Evolutionary conservation across 2,888 invertebrate species (phyloP).

Genomic region (Agrochola macilenta): DNA sequence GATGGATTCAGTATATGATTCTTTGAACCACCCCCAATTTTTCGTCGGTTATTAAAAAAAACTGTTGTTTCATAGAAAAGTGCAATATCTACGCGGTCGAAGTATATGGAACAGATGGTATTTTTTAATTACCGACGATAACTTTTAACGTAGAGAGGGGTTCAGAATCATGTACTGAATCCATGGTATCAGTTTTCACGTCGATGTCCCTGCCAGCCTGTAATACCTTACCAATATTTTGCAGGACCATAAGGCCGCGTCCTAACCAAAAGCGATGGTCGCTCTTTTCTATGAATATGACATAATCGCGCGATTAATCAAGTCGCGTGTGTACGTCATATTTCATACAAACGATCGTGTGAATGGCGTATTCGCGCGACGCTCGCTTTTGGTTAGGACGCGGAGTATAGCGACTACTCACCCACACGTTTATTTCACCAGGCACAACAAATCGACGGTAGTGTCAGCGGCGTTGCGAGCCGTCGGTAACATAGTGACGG

Average conservation of each 20-base stretch:
- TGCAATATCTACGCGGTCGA: too few species aligned
- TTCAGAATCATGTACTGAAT: too few species aligned
- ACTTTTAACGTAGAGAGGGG: too few species aligned
- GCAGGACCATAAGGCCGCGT: not conserved
- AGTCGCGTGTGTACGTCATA: not conserved
- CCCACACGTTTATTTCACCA: conserved; percentile 73
- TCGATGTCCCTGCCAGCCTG: too few species aligned
- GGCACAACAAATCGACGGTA: conserved; percentile 95
- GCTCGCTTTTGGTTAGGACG: not conserved
- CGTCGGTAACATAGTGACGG: conserved; percentile 99
- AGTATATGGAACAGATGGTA: too few species aligned
- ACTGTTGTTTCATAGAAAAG: too few species aligned
- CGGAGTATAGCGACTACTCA: not conserved
- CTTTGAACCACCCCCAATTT: too few species aligned
- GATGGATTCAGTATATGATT: too few species aligned
- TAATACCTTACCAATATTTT: not conserved
- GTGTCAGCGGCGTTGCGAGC: conserved; percentile 98
- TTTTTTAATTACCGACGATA: too few species aligned
- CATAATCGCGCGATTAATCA: not conserved
- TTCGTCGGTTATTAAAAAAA: too few species aligned
- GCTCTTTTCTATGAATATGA: not conserved
- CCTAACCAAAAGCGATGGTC: not conserved
- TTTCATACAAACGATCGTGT: not conserved
- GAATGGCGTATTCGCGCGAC: not conserved
- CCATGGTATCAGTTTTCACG: too few species aligned